Evolutionary conservation across 2,888 invertebrate genomes (phyloP), one percentile per base, ranked within the genome.

Genomic region (Galeruca laticollis): DNA sequence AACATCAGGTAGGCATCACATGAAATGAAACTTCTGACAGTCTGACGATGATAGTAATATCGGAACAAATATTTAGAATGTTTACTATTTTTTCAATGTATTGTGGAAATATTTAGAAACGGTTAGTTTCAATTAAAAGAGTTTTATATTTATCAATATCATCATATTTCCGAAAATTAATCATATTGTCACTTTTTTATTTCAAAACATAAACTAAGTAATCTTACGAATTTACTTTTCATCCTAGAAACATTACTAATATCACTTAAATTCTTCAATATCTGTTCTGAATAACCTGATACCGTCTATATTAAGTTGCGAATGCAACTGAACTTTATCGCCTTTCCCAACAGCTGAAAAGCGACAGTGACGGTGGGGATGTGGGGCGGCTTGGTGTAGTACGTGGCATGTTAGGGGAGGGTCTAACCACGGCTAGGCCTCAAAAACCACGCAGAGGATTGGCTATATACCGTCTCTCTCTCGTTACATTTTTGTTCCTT

Each of bases 401-500:
- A 82, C 84, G 84, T 80, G 84, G 84, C 84, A 83, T 84, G 85
- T 83, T 80, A 83, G 84, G 84, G 86, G 86, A 83, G 86, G 86
- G 83, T 82, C 86, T 84, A 85, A 86, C 86, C 86, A 83, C 86
- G 83, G 81, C 79, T 80, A 83, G 84, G 84, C 86, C 86, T 86
- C 86, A 86, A 86, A 86, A 86, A 86, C 86, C 86, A 81, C 86
- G 85, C 82, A 82, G 82, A 82, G 85, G 86, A 86, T 86, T 86
- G 86, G 86, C 86, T 81, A 80, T 79, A 79, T 79, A 78, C 76
- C 75, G 74, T 80, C 83, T 82, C 81, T 82, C 81, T 77, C 77
- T 78, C 77, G 68, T 70, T 71, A 73, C 71, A 75, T 74, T 76
- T 70, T 72, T 74, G 65, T 66, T 71, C 37, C 52, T 65, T 26